Evolutionary conservation across 2,888 invertebrate genomes (phyloP).

Genomic region (Sarcophaga rosellei): DNA sequence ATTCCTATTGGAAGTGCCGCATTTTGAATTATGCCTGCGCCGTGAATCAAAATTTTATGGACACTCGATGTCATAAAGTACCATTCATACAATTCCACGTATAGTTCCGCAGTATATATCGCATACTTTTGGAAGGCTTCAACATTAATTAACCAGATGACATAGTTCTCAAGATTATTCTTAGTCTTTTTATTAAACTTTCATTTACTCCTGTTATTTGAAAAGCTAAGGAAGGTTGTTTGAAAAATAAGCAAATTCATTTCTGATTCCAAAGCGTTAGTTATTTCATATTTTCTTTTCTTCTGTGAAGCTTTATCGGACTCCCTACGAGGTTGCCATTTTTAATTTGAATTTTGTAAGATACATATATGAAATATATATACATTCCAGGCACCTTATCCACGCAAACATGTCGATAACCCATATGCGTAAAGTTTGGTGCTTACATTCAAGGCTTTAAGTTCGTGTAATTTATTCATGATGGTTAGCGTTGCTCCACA

Average conservation of each 20-base stretch:
- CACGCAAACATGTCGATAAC: conserved; percentile 18
- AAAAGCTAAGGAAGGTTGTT: conserved; percentile 11
- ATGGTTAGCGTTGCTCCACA: neutral
- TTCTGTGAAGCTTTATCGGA: conserved; percentile 30
- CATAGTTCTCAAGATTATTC: neutral
- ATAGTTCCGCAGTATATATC: conserved; percentile 28
- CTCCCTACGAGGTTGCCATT: conserved; percentile 31
- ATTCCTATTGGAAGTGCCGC: conserved; percentile 24
- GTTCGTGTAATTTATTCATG: conserved; percentile 22
- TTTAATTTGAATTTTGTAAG: too few species aligned
- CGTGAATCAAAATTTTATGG: too few species aligned
- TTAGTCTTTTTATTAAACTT: too few species aligned
- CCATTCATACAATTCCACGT: conserved; percentile 31
- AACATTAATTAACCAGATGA: too few species aligned
- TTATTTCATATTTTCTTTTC: conserved; percentile 35
- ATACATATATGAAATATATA: too few species aligned
- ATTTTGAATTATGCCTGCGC: conserved; percentile 17
- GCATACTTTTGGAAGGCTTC: too few species aligned
- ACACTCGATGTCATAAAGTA: conserved; percentile 35
- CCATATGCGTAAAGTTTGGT: conserved; percentile 30
- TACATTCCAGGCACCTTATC: conserved; percentile 4
- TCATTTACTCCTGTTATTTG: too few species aligned
- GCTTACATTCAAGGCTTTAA: conserved; percentile 33
- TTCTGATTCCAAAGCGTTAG: conserved; percentile 31
- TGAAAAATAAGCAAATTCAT: conserved; percentile 21